Percentiles rank a stretch among this genome's conserved stretches.
phyloP scores from a whole-genome alignment of 2,888 invertebrate species.

The Mesoligia furuncula region DNA sequence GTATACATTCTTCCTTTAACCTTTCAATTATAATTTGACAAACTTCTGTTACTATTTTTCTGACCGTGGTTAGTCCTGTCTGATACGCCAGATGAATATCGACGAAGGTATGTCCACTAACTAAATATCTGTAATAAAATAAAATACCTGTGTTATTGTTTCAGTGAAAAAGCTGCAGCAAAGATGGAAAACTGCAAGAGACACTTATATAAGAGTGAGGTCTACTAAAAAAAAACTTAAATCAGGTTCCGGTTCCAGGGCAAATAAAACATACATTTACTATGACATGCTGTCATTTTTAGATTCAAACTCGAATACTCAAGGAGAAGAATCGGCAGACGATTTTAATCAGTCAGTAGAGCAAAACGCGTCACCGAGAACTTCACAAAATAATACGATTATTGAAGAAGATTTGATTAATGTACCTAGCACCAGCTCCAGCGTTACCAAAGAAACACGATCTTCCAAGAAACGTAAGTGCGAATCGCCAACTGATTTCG shows the following conservation, averaged over 20 bases:
- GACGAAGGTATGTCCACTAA: conserved; percentile 63
- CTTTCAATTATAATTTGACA: conserved; percentile 66
- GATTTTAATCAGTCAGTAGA: conserved; percentile 35
- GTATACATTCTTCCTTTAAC: conserved; percentile 62
- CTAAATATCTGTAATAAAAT: conserved; percentile 57
- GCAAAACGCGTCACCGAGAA: conserved; percentile 38
- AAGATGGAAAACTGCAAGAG: conserved; percentile 63
- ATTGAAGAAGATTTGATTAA: conserved; percentile 36
- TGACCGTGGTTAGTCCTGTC: conserved; percentile 62
- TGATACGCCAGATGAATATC: conserved; percentile 65
- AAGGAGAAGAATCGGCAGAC: conserved; percentile 58
- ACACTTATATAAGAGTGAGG: conserved; percentile 58
- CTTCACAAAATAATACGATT: conserved; percentile 40
- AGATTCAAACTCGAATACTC: conserved; percentile 53
- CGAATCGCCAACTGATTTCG: conserved; percentile 61
- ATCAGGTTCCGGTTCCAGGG: conserved; percentile 59
- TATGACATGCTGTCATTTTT: conserved; percentile 60
- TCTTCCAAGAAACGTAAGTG: conserved; percentile 60
- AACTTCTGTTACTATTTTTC: conserved; percentile 64
- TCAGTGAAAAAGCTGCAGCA: conserved; percentile 53
- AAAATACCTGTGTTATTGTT: conserved; percentile 42
- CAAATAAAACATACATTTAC: conserved; percentile 56
- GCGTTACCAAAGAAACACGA: conserved; percentile 53
- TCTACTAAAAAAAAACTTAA: conserved; percentile 61
- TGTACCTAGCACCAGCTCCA: conserved; percentile 44